phyloP scores from a whole-genome alignment of 2,113 vertebrate genomes.

The Raphicerus campestris region DNA sequence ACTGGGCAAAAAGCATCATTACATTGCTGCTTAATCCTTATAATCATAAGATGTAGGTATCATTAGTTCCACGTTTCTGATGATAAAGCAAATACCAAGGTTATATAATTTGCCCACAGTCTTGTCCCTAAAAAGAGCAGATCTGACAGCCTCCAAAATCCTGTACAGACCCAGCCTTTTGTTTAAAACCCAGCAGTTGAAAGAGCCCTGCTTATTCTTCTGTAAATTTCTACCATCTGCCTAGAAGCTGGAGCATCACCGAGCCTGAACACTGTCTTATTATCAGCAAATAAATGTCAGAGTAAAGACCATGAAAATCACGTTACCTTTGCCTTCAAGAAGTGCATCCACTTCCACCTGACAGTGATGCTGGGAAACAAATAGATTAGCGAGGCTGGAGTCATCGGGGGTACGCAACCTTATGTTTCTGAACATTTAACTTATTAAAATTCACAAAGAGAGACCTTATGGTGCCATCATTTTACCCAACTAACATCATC shows the following conservation, averaged over 20 bases:
- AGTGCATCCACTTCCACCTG: neutral
- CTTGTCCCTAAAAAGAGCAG: neutral
- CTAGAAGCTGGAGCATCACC: slow-evolving; percentile 23
- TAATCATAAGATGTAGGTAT: neutral
- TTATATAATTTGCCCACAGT: neutral
- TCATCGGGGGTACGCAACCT: slow-evolving; percentile 43
- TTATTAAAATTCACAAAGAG: slow-evolving; percentile 69
- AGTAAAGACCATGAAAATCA: slow-evolving; percentile 53
- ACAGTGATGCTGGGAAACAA: slow-evolving; percentile 28
- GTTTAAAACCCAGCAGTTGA: neutral
- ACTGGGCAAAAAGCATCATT: neutral
- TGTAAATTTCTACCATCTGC: slow-evolving; percentile 57
- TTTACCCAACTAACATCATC: slow-evolving; percentile 55
- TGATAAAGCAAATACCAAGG: neutral
- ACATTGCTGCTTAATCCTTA: neutral
- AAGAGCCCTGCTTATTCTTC: slow-evolving; percentile 11
- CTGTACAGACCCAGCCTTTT: neutral
- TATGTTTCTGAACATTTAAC: slow-evolving; percentile 64
- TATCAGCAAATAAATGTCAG: slow-evolving; percentile 53
- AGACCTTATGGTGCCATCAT: slow-evolving; percentile 66
- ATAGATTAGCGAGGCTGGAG: slow-evolving; percentile 10
- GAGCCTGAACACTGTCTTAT: slow-evolving; percentile 6
- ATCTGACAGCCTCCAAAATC: neutral
- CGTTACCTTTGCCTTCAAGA: slow-evolving; percentile 36
- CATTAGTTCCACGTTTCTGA: neutral